These are phyloP conservation scores for Carettochelys insculpta DNA, from an alignment of 2,113 vertebrate genomes.

Conservation along the genomic window DNA sequence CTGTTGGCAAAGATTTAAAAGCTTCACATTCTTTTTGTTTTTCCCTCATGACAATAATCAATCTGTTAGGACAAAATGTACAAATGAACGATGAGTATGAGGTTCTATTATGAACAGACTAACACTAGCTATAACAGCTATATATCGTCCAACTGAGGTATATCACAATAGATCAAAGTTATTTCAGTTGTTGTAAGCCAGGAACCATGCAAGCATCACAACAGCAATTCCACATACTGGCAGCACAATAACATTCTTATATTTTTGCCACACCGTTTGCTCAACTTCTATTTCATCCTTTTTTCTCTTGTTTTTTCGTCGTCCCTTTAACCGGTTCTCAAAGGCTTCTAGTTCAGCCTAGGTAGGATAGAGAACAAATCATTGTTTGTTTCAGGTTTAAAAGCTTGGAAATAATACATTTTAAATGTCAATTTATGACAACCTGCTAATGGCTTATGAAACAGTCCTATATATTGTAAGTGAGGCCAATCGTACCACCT, in stretches of 20 bases:
- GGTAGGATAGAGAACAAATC: constrained; percentile 17
- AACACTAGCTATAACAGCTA: constrained; percentile 46
- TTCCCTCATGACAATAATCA: not conserved
- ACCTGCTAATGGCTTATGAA: not conserved
- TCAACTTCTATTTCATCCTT: constrained; percentile 82
- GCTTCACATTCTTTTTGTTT: constrained; percentile 25
- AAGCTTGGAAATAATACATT: not conserved
- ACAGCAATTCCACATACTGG: constrained; percentile 75
- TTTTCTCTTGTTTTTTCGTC: constrained; percentile 85
- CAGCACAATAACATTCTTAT: constrained; percentile 79
- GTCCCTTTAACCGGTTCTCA: constrained; percentile 92
- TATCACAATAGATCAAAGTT: constrained; percentile 20
- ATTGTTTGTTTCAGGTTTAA: not conserved
- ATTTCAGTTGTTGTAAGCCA: constrained; percentile 71
- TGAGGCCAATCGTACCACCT: not conserved
- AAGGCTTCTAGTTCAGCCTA: constrained; percentile 97
- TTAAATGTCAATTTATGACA: not conserved
- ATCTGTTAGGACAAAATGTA: constrained; percentile 29
- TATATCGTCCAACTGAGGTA: constrained; percentile 58
- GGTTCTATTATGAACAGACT: constrained; percentile 23
- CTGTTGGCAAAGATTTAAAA: not conserved
- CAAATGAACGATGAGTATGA: constrained; percentile 5
- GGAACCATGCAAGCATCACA: constrained; percentile 82
- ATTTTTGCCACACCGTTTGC: constrained; percentile 82
- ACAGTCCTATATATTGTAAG: not conserved